phyloP scores from a whole-genome alignment of 2,797 vertebrate species.

The Mus minutoides region DNA sequence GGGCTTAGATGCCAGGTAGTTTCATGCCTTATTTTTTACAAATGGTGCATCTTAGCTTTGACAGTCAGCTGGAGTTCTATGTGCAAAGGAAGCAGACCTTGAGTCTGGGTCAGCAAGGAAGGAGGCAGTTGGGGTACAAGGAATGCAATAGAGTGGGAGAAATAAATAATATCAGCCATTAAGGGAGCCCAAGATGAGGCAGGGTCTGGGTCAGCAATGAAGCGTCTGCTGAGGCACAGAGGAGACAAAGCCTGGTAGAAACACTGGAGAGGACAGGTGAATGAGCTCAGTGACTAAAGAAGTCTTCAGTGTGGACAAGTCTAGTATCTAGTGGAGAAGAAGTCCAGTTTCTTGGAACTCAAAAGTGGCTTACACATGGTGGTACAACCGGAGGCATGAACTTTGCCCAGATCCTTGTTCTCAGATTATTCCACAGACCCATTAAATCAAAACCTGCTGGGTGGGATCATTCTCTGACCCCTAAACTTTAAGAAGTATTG shows the following conservation, averaged over 20 bases:
- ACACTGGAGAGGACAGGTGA: background rate
- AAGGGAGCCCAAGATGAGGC: background rate
- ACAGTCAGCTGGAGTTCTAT: background rate
- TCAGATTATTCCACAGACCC: background rate
- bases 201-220: background rate
- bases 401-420: background rate
- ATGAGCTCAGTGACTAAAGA: background rate
- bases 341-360: background rate
- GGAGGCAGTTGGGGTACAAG: background rate
- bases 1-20: background rate
- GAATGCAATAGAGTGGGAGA: no score
- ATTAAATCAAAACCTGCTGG: background rate
- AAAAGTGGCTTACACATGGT: rapidly evolving
- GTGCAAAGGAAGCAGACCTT: background rate
- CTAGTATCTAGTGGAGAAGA: background rate
- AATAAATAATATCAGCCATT: background rate
- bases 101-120: background rate
- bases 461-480: background rate
- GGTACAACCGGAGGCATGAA: background rate
- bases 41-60: background rate
- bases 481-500: background rate
- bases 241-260: background rate
- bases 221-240: background rate
- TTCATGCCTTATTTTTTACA: background rate
- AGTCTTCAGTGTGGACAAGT: background rate